These are phyloP conservation scores for Holothuria glaberrima DNA, from an alignment of 35 echinoderm and acorn worm species.

Conservation along the genomic window DNA sequence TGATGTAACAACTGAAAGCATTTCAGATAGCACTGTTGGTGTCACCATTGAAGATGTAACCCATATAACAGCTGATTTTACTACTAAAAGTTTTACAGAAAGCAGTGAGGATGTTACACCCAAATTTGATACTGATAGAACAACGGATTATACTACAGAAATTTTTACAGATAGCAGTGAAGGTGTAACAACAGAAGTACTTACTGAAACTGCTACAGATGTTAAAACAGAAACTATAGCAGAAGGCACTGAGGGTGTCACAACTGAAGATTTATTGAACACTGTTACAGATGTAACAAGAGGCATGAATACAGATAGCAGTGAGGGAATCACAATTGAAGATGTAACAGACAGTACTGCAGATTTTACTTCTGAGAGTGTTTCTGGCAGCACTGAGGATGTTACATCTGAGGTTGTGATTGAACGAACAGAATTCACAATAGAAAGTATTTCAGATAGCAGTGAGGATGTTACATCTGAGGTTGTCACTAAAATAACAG, in stretches of 20 bases:
- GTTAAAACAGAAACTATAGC: not conserved
- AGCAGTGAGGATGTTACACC: no score
- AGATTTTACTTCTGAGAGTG: constrained; percentile 1
- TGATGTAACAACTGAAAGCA: not conserved
- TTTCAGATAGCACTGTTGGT: no score
- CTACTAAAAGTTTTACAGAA: no score
- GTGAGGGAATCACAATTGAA: not conserved
- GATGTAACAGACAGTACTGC: no score
- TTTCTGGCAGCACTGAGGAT: not conserved
- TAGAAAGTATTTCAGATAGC: no score
- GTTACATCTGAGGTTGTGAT: not conserved
- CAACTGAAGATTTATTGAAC: not conserved
- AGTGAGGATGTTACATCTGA: not conserved
- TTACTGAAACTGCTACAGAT: not conserved
- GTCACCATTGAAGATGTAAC: no score
- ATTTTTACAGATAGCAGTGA: no score
- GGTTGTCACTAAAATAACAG: not conserved
- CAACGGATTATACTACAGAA: no score
- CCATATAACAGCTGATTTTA: no score
- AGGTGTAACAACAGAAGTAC: no score
- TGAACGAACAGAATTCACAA: not conserved
- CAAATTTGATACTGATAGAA: no score
- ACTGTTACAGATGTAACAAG: not conserved
- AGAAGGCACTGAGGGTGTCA: not conserved
- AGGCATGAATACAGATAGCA: not conserved